Evolutionary conservation across 1,140 invertebrate genomes (phyloP), one percentile per base, ranked within the genome.

Genomic region (Metopolophium dirhodum): DNA sequence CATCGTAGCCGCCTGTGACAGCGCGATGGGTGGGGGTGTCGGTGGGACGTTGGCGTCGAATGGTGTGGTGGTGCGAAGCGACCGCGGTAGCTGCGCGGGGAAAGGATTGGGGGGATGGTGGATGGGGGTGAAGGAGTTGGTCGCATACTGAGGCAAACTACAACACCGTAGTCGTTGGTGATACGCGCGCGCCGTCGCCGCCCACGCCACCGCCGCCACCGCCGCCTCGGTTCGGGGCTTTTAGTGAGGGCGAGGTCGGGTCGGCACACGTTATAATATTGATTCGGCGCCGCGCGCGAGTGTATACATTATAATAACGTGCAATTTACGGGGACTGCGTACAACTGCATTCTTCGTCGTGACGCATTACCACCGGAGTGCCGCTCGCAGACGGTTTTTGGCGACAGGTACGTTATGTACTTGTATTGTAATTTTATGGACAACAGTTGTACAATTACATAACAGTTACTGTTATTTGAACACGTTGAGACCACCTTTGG

Each of bases 211-310:
- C 35, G 7, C 7, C 1, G 26, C 57, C 26, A 2, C 30, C 30
- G 4, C 14, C 61, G 4, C 61, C n/a, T n/a, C n/a, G 61, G 61
- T 35, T n/a, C 30, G 30, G 1, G n/a, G 61, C 30, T 77, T 77
- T 77, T 26, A 45, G 85, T 47, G 85, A 45, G 11, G 26, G 85
- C 41, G 85, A 18, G 41, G 41, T 26, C 37, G 45, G 85, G 41
- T 6, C 61, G 30, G 61, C 61, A 77, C 37, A 86, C 85, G 85
- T 49, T 87, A 87, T 49, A 22, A 49, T 87, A 87, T 87, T 87
- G 86, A 87, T 87, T 87, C 30, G 47, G 30, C 47, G 86, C 45
- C 37, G 86, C 26, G 85, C 41, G 45, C 26, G 45, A 9, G 85
- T 45, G 11, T 30, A 47, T 30, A 30, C 23, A 86, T 45, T 86